These are phyloP conservation scores for Capromys pilorides DNA, from an alignment of 2,797 vertebrate genomes.

Conservation along the genomic window DNA sequence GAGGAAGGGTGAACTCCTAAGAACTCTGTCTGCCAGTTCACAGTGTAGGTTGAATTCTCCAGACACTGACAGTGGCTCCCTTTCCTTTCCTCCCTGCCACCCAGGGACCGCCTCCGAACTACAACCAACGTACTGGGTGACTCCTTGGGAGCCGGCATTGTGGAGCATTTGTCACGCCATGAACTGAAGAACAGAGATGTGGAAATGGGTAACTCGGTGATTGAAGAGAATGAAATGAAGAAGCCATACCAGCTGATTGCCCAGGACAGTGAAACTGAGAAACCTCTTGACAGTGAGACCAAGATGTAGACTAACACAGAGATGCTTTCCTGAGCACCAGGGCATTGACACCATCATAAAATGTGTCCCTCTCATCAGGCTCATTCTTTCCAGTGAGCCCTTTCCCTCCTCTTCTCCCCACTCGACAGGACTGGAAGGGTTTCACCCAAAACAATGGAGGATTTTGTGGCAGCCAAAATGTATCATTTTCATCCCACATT, in stretches of 20 bases:
- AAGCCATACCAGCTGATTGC: constrained; percentile 96
- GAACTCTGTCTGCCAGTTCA: background rate
- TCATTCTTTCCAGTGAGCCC: constrained; percentile 69
- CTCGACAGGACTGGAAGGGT: constrained; percentile 74
- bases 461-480: constrained; percentile 71
- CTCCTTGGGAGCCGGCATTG: constrained; percentile 96
- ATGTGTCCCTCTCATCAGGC: constrained; percentile 44
- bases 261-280: constrained; percentile 94
- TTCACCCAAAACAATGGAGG: constrained; percentile 69
- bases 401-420: constrained; percentile 65
- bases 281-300: constrained; percentile 93
- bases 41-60: rapidly evolving
- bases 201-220: constrained; percentile 96
- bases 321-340: constrained; percentile 50
- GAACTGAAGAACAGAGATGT: constrained; percentile 93
- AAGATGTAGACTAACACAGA: constrained; percentile 91
- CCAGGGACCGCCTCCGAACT: constrained; percentile 96
- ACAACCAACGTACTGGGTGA: constrained; percentile 98
- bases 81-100: background rate
- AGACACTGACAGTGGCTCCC: background rate
- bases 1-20: background rate
- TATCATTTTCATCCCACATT: constrained; percentile 69
- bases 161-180: constrained; percentile 95
- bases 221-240: constrained; percentile 97
- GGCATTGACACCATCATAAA: constrained; percentile 55